Evolutionary conservation across 1,140 invertebrate species (phyloP), one percentile per base, ranked within the genome.

Genomic region (Scaptodrosophila lebanonensis): DNA sequence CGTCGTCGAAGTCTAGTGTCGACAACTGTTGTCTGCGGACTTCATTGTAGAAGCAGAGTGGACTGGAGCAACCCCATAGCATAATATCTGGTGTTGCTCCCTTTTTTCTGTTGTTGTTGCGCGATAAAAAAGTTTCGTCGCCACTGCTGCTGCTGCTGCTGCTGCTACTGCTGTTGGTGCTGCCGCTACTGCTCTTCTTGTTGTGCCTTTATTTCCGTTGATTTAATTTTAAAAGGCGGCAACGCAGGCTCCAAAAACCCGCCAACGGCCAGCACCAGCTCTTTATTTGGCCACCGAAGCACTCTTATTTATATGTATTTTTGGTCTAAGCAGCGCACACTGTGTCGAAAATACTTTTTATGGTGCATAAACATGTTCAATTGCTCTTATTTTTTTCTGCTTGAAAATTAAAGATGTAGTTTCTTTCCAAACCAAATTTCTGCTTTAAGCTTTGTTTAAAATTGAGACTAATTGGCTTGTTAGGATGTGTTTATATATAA

Each of bases 151-250:
- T n/a, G n/a, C n/a, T n/a, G n/a, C n/a, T n/a, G n/a, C n/a, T n/a
- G n/a, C 12, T 33, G 8, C 32, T 11, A 33, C 3, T n/a, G 32
- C 32, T n/a, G 32, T 11, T 68, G 29, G 52, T 63, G 63, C 48
- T 44, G 61, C 62, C 40, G 36, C 51, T 16, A 40, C 38, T 38
- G 48, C 39, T 48, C 38, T n/a, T 25, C 64, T 38, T 33, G 57
- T 65, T 58, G 45, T 69, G 58, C 45, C 39, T 47, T 67, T 67
- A 67, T 63, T 73, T 73, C 66, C 66, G 75, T 82, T 82, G 75
- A 82, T 82, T 82, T 82, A 82, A 82, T 82, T 79, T 79, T 59
- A 79, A 79, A 73, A 82, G 75, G 69, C 77, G 75, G 63, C 75
- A 66, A 38, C 57, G 35, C 44, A 13, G 4, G 17, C 35, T 3